Percentiles rank a stretch among this genome's conserved stretches.
Conservation (phyloP, 2,797 vertebrate genomes). For the Melanotaenia nigrans region DNA sequence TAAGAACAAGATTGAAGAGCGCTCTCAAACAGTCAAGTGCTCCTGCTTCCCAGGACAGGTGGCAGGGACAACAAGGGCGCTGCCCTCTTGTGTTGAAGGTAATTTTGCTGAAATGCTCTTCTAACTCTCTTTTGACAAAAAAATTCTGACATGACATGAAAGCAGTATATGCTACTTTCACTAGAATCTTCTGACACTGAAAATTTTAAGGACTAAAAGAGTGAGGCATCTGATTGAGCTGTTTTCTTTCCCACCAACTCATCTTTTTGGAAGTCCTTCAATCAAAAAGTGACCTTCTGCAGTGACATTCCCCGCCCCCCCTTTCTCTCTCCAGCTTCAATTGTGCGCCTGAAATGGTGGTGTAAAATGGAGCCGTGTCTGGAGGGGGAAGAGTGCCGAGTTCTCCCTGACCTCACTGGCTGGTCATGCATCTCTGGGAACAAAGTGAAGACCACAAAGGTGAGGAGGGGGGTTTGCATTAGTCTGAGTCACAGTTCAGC, state of each 20-base stretch:
- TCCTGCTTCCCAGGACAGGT: constrained; percentile 97
- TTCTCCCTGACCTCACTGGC: constrained; percentile 82
- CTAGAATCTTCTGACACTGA: constrained; percentile 17
- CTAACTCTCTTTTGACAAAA: constrained; percentile 24
- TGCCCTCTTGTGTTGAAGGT: constrained; percentile 96
- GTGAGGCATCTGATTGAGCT: constrained; percentile 45
- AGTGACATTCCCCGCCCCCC: constrained; percentile 20
- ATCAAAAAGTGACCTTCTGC: constrained; percentile 60
- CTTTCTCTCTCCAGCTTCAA: constrained; percentile 71
- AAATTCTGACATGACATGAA: constrained; percentile 42
- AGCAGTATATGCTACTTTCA: constrained; percentile 30
- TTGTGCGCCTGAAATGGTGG: constrained; percentile 84
- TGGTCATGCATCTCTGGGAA: constrained; percentile 84
- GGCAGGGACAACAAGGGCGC: constrained; percentile 91
- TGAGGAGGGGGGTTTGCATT: constrained; percentile 53
- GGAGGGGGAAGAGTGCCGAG: constrained; percentile 79
- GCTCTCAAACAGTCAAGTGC: constrained; percentile 95
- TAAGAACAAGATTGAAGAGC: constrained; percentile 94
- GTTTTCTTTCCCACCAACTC: constrained; percentile 40
- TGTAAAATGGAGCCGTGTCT: constrained; percentile 84
- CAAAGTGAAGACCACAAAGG: constrained; percentile 86
- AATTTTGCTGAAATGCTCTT: constrained; percentile 43
- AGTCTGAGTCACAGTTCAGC: constrained; percentile 29
- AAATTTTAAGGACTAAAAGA: constrained; percentile 32
- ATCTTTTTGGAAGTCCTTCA: constrained; percentile 33